These are phyloP conservation scores for Mythimna pallens DNA, from an alignment of 2,888 invertebrate genomes.

Conservation along the genomic window DNA sequence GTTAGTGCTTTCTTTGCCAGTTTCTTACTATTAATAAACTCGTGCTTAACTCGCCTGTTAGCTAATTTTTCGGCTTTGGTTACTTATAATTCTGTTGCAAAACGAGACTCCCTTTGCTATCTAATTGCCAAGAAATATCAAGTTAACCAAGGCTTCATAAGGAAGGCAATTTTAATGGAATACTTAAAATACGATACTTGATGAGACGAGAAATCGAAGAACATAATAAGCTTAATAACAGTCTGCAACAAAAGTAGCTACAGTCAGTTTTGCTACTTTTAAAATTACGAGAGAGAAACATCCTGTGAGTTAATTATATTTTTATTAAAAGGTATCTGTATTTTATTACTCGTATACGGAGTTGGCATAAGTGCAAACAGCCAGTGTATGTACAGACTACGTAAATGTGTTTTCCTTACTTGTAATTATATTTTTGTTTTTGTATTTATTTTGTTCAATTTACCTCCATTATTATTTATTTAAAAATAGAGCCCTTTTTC, in stretches of 20 bases:
- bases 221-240: neutral
- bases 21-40: neutral
- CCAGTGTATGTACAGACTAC: neutral
- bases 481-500: too few relatives aligned
- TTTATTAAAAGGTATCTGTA: constrained; percentile 1
- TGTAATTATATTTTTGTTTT: neutral
- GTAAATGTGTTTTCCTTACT: neutral
- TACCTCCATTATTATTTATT: neutral
- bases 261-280: neutral
- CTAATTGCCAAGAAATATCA: constrained; percentile 14
- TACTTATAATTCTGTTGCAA: neutral
- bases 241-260: neutral
- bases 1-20: neutral
- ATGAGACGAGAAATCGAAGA: neutral
- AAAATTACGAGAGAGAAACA: neutral
- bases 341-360: neutral
- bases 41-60: too few relatives aligned
- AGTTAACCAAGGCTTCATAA: neutral
- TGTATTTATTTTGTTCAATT: too few relatives aligned
- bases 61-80: too few relatives aligned
- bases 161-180: neutral
- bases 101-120: neutral
- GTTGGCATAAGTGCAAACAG: neutral
- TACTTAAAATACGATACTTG: constrained; percentile 21
- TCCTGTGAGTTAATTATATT: neutral